phyloP scores from a whole-genome alignment of 2,113 vertebrate genomes.

The Rattus rattus region DNA sequence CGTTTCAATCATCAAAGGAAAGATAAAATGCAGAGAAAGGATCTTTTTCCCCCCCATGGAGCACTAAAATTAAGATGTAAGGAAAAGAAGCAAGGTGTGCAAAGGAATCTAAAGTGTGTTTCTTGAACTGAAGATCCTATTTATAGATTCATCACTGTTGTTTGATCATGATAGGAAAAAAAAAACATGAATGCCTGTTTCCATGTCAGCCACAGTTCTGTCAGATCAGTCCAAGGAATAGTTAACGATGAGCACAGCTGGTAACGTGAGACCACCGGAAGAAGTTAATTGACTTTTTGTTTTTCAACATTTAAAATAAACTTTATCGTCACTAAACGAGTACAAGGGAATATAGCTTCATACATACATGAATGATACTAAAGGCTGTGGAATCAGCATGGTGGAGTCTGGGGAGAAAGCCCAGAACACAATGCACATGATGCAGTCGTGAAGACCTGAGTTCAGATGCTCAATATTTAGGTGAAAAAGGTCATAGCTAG shows the following conservation, averaged over 20 bases:
- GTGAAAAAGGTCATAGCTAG: neutral
- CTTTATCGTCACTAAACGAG: neutral
- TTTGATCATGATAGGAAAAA: neutral
- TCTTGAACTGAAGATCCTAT: neutral
- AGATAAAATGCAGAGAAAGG: neutral
- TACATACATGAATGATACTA: slow-evolving; percentile 3
- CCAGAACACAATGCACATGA: neutral
- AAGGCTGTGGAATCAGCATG: neutral
- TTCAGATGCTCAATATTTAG: neutral
- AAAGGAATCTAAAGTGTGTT: neutral
- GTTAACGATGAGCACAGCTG: neutral
- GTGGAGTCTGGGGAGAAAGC: neutral
- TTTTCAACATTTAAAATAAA: neutral
- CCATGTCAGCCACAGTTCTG: neutral
- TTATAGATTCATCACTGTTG: too few species aligned
- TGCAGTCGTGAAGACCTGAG: neutral
- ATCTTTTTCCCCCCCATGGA: neutral
- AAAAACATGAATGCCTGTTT: accelerated
- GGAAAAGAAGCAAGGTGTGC: neutral
- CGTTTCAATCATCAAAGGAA: neutral
- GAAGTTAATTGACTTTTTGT: neutral
- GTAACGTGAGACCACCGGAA: neutral
- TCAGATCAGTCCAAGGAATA: neutral
- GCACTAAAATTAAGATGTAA: neutral
- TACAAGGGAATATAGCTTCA: neutral